Evolutionary conservation across 2,888 invertebrate species (phyloP), one percentile per base, ranked within the genome.

Genomic region (Agrochola macilenta): DNA sequence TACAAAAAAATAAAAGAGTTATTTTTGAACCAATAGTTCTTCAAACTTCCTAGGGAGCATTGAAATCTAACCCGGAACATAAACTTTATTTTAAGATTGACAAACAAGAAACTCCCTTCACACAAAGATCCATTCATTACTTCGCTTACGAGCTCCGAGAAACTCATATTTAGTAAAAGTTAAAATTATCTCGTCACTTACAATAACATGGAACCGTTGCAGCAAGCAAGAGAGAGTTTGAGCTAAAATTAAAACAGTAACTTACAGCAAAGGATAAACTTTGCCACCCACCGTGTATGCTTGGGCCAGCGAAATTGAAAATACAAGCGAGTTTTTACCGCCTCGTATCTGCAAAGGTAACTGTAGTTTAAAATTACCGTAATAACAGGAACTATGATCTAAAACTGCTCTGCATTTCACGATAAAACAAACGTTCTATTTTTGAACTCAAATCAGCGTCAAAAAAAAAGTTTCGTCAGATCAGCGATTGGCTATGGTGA

Each of bases 211-310:
- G 46, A 76, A 74, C 74, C 64, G 76, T 70, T 43, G 60, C 79
- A 73, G 71, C 69, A 23, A 77, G 58, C 83, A 23, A 64, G 83
- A 77, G 68, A 79, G 76, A 78, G 69, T 75, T 87, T 79, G 74
- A 75, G 87, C 76, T 83, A 87, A 87, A 87, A 87, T 83, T 85
- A 87, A 87, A 87, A 73, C 78, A 85, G 73, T 87, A 89, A 89
- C 69, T 87, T 87, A 81, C 65, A 65, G 63, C 63, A 68, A 63
- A 70, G 69, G 78, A 83, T 76, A 78, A 87, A 89, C 74, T 85
- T 79, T 68, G 57, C 88, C 83, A 76, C 89, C 89, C 88, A 89
- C 86, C 49, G 73, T n/a, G 69, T 49, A 49, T 58, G 75, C 68
- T 66, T 61, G 54, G 30, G 35, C 61, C n/a, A 35, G 69, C 66